Conservation (phyloP, 2,888 invertebrate genomes). For the Serrognathus titanus region DNA sequence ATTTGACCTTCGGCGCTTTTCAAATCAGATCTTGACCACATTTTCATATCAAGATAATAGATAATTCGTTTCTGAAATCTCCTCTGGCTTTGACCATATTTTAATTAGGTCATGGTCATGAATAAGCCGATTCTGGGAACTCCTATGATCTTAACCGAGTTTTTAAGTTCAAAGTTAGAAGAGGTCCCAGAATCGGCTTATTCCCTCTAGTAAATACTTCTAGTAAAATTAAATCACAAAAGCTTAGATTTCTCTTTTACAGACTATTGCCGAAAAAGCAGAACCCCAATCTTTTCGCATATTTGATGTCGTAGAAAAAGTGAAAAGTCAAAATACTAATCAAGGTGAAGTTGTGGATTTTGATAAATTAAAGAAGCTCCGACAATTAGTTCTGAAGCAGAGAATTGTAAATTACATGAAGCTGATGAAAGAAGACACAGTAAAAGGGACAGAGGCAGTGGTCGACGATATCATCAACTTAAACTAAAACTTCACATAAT, state of each 20-base stretch:
- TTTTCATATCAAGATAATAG: too few species aligned
- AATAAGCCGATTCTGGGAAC: too few species aligned
- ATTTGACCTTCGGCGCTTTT: too few species aligned
- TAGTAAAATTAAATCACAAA: neutral
- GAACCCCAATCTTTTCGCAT: neutral
- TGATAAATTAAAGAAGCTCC: constrained; percentile 30
- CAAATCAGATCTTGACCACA: too few species aligned
- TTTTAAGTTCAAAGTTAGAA: neutral
- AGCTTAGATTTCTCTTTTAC: neutral
- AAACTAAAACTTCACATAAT: neutral
- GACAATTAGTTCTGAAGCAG: constrained; percentile 29
- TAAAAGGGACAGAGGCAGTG: constrained; percentile 12
- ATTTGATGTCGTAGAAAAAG: too few species aligned
- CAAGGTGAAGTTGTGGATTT: constrained; percentile 28
- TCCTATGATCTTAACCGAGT: neutral
- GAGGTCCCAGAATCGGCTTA: too few species aligned
- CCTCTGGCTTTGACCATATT: too few species aligned
- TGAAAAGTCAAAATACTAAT: neutral
- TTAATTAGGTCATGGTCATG: too few species aligned
- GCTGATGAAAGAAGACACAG: constrained; percentile 23
- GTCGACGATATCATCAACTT: constrained; percentile 11
- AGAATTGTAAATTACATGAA: constrained; percentile 30
- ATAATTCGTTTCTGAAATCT: too few species aligned
- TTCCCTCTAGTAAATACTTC: neutral
- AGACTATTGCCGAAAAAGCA: neutral